Evolutionary conservation across 1,140 invertebrate species (phyloP), one percentile per base, ranked within the genome.

Genomic region (Eulimnadia texana): DNA sequence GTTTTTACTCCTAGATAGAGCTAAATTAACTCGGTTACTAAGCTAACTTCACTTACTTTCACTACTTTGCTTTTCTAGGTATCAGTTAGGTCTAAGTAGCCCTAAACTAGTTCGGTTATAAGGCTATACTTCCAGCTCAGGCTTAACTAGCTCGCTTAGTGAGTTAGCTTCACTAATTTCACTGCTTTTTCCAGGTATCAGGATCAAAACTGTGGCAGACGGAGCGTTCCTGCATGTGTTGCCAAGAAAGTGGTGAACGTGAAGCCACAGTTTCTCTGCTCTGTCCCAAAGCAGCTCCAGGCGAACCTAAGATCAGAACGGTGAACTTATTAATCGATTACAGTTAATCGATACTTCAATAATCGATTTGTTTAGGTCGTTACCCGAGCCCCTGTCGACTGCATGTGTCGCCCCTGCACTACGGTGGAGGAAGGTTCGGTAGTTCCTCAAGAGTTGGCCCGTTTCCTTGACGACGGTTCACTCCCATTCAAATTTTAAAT

Each of bases 141-240:
- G n/a, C n/a, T n/a, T n/a, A n/a, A n/a, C n/a, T n/a, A n/a, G n/a
- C n/a, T n/a, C n/a, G n/a, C n/a, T n/a, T n/a, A n/a, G n/a, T n/a
- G n/a, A n/a, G n/a, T n/a, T n/a, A n/a, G n/a, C n/a, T n/a, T n/a
- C 33, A 42, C 33, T 42, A 42, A 16, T 6, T 63, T 58, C 49
- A 1, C 23, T 63, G 16, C 16, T 63, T 56, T 49, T 28, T 61
- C 3, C 20, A 93, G 90, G 89, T 93, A 3, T 93, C 90, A n/a
- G 89, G 89, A 11, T 93, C 88, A 64, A 93, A 93, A 78, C 89
- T 93, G 70, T 94, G 91, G 91, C 90, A 93, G 79, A 93, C 91
- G 82, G 91, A 94, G 72, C 77, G 91, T 50, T 92, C 88, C 10
- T 92, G 90, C 68, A 93, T 92, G 83, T 94, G 90, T 70, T 94